These are phyloP conservation scores for Leptoclinus maculatus DNA, from an alignment of 2,797 vertebrate species.

Conservation along the genomic window DNA sequence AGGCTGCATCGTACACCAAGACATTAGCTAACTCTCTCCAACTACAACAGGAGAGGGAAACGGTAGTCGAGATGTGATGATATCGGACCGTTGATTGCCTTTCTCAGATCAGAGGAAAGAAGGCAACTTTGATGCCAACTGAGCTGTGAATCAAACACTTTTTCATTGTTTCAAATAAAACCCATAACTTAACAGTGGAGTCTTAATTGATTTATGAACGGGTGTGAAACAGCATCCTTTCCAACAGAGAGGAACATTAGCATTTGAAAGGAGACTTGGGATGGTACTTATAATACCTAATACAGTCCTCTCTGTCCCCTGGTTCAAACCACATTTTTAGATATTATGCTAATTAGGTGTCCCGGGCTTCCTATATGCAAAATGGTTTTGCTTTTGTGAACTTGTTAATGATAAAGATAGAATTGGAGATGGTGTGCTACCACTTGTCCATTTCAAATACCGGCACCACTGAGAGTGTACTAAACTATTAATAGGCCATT, in stretches of 20 bases:
- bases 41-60: background rate
- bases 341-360: background rate
- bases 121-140: background rate
- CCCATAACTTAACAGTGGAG: background rate
- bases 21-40: background rate
- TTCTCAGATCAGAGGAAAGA: constrained; percentile 10
- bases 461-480: background rate
- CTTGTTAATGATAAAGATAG: background rate
- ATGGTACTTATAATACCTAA: background rate
- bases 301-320: background rate
- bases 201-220: constrained; percentile 1
- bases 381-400: background rate
- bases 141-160: constrained; percentile 10
- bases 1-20: background rate
- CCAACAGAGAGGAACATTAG: background rate
- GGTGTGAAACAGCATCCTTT: constrained; percentile 2
- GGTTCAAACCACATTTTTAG: background rate
- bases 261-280: background rate
- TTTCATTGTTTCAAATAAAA: background rate
- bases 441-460: background rate
- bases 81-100: background rate
- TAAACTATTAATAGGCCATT: background rate
- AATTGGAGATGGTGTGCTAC: background rate
- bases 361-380: background rate
- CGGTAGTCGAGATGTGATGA: background rate